Conservation (phyloP, 2,113 vertebrate genomes). For the Ciconia stormi region DNA sequence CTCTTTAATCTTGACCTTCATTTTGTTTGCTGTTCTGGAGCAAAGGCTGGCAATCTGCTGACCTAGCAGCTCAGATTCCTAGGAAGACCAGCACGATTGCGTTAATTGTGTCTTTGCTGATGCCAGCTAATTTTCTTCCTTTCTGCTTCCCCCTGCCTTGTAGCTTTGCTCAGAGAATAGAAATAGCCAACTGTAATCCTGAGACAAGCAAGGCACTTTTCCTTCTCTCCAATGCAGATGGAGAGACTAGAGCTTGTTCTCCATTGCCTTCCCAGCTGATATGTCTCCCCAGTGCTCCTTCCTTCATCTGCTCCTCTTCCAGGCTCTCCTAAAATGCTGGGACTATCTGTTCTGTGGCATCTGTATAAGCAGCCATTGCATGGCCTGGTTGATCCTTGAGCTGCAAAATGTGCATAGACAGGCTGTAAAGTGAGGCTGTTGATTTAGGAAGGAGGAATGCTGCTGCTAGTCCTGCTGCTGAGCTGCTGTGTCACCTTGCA, state of each 20-base stretch:
- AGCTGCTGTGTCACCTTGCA: background rate
- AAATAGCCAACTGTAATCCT: background rate
- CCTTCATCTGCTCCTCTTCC: background rate
- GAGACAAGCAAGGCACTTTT: background rate
- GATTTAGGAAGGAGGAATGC: background rate
- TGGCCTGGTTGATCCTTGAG: background rate
- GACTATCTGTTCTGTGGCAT: background rate
- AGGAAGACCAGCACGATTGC: background rate
- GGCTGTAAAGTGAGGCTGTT: background rate
- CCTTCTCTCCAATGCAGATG: background rate
- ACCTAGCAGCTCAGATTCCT: background rate
- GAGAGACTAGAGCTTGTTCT: background rate
- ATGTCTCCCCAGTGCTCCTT: background rate
- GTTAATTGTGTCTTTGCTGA: background rate
- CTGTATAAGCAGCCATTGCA: background rate
- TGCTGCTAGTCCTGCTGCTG: background rate
- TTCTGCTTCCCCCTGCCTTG: background rate
- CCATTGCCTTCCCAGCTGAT: background rate
- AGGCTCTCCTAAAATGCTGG: background rate
- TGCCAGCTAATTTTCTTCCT: background rate
- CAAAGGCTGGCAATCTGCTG: conserved; percentile 11
- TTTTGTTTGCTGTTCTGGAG: conserved; percentile 18
- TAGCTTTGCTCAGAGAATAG: background rate
- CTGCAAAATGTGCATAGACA: background rate
- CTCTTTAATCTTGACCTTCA: conserved; percentile 20